A percentile compares a stretch with the other conserved stretches of the same genome.
Conservation (phyloP, 92 coral and sea anemone species). For the Palythoa caribaeorum region DNA sequence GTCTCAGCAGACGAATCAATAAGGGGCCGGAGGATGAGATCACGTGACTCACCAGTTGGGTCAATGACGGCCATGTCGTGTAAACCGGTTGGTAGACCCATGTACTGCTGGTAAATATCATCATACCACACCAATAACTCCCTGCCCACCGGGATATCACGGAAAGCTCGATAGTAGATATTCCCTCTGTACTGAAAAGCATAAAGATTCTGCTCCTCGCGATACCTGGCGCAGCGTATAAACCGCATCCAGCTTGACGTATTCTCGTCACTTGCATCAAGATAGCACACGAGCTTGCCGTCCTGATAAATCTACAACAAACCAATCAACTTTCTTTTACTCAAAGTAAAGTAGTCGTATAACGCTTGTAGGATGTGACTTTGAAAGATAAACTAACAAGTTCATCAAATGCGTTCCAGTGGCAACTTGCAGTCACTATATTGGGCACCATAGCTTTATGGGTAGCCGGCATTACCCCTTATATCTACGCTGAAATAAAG, state of each 20-base stretch:
- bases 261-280: constrained; percentile 97
- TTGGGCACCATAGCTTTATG: too few species aligned
- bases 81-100: constrained; percentile 93
- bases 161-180: constrained; percentile 96
- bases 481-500: too few species aligned
- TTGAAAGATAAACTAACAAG: too few species aligned
- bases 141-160: constrained; percentile 89
- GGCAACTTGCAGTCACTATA: too few species aligned
- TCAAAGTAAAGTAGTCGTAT: neutral
- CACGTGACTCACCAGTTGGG: constrained; percentile 85
- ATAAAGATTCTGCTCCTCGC: constrained; percentile 94
- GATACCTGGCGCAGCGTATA: constrained; percentile 96
- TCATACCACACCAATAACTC: constrained; percentile 99
- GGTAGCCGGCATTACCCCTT: too few species aligned
- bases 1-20: constrained; percentile 51
- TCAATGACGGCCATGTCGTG: constrained; percentile 95
- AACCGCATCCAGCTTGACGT: constrained; percentile 99
- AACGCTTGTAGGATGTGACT: too few species aligned
- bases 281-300: constrained; percentile 87
- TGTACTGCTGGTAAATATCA: constrained; percentile 93
- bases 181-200: constrained; percentile 97
- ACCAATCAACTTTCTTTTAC: neutral
- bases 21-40: constrained; percentile 53
- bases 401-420: too few species aligned
- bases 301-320: constrained; percentile 88